Percentiles rank a stretch among this genome's conserved stretches.
phyloP scores from a whole-genome alignment of 2,797 vertebrate genomes.

The Bradypus variegatus region DNA sequence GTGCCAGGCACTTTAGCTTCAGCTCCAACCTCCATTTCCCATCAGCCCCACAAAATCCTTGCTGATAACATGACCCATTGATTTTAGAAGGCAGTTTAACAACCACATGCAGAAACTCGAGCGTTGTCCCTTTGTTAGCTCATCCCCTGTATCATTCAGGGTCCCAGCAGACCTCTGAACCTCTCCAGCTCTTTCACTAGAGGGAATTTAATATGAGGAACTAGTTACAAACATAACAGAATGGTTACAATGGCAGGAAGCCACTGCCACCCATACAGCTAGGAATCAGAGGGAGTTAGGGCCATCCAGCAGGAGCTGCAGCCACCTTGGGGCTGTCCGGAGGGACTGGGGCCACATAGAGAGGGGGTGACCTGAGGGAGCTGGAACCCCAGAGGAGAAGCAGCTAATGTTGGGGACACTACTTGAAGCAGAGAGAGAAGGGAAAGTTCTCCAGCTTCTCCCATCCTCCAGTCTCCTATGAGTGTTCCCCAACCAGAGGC shows the following conservation, averaged over 20 bases:
- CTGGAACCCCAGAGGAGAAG: not conserved
- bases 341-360: not conserved
- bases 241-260: too few relatives aligned
- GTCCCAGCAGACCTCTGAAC: not conserved
- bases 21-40: not conserved
- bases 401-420: not conserved
- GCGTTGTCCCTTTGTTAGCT: accelerated
- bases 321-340: not conserved
- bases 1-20: not conserved
- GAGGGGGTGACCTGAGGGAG: not conserved
- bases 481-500: not conserved
- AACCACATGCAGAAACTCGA: accelerated
- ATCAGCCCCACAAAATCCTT: not conserved
- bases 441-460: not conserved
- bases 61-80: not conserved
- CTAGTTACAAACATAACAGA: too few relatives aligned
- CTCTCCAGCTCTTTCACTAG: too few relatives aligned
- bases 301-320: not conserved
- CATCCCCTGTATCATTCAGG: not conserved
- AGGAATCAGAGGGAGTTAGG: accelerated
- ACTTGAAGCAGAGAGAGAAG: not conserved
- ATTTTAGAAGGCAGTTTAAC: not conserved
- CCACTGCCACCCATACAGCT: not conserved
- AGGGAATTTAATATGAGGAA: not conserved
- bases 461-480: not conserved